Percentiles rank a stretch among this genome's conserved stretches.
phyloP scores from a whole-genome alignment of 2,888 invertebrate genomes.

The Philereme transversata region DNA sequence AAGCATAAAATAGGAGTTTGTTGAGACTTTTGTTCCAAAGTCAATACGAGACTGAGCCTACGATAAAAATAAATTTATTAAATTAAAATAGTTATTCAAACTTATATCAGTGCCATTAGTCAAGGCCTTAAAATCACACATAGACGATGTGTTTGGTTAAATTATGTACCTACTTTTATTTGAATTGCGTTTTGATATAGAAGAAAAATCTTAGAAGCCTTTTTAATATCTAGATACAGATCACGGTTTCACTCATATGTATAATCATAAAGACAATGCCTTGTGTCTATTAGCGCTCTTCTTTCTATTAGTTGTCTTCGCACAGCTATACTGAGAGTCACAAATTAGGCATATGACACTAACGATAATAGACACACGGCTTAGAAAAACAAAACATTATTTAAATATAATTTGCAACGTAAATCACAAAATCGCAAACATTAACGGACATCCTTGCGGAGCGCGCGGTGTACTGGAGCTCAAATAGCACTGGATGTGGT shows the following conservation, averaged over 20 bases:
- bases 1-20: too few species aligned
- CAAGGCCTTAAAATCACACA: neutral
- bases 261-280: conserved; percentile 9
- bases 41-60: too few species aligned
- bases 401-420: conserved; percentile 43
- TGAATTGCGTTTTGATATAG: neutral
- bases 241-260: conserved; percentile 2
- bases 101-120: conserved; percentile 2
- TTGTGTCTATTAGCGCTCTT: conserved; percentile 30
- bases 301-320: neutral
- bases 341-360: conserved; percentile 7
- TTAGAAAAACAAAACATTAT: conserved; percentile 34
- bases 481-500: conserved; percentile 66
- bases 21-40: too few species aligned
- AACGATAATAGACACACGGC: conserved; percentile 40
- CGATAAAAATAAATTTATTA: too few species aligned
- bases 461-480: conserved; percentile 69
- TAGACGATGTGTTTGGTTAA: conserved; percentile 3
- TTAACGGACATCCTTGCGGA: conserved; percentile 64
- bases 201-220: conserved; percentile 7
- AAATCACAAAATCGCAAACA: conserved; percentile 50
- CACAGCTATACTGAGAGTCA: conserved; percentile 12
- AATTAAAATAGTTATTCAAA: conserved; percentile 9
- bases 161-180: neutral
- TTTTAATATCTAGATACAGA: neutral